phyloP scores from a whole-genome alignment of 92 coral and sea anemone species.

The Hydrozoanthus gracilis region DNA sequence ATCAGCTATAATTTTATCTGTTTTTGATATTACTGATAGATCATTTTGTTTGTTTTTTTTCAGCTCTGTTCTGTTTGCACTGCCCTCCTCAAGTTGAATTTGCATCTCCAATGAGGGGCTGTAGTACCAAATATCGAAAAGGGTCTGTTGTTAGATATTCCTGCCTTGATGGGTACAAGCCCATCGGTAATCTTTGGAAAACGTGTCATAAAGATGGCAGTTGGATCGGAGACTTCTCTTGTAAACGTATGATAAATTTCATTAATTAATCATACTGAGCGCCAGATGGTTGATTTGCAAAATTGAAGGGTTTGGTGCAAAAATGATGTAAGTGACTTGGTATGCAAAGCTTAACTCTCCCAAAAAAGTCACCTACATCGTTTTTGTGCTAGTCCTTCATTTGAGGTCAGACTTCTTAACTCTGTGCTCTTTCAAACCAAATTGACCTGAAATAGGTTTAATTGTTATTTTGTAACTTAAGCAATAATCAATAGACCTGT shows the following conservation, averaged over 20 bases:
- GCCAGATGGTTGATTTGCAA: no score
- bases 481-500: no score
- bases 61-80: constrained; percentile 4
- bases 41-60: not conserved
- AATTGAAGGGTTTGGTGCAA: no score
- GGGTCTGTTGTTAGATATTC: constrained; percentile 37
- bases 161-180: constrained; percentile 31
- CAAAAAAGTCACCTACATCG: not conserved
- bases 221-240: constrained; percentile 57
- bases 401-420: not conserved
- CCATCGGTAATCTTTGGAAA: not conserved
- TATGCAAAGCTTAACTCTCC: no score
- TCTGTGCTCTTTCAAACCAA: not conserved
- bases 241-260: constrained; percentile 43
- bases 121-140: not conserved
- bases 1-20: no score
- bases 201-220: constrained; percentile 60
- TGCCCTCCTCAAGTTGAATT: not conserved
- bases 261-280: not conserved
- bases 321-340: no score
- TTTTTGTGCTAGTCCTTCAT: not conserved
- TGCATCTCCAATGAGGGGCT: not conserved
- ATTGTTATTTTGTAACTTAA: not conserved
- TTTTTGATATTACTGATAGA: no score
- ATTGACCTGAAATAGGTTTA: not conserved